Base-by-base conservation (phyloP, 2,113 vertebrate genomes). In the Neogale vison region DNA sequence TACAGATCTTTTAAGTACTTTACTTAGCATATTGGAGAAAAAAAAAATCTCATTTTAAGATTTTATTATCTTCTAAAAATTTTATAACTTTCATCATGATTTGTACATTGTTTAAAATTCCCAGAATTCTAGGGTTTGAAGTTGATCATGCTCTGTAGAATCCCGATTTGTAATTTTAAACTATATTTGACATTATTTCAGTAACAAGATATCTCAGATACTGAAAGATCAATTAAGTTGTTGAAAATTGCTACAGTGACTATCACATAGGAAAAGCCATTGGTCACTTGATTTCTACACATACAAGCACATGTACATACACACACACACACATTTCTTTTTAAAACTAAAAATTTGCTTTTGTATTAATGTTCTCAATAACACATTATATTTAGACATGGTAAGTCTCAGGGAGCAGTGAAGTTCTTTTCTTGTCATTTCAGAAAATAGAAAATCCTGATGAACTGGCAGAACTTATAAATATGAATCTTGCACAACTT, bases 401-500 rank as follows among this genome's bases (percentile, higher is more conserved):
- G 1, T 86, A 90, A 77, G 45, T 92, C 76, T 96, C 61, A 14
- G 34, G 61, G 65, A 65, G 23, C 31, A 83, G 36, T 92, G 67
- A 77, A 72, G 59, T 21, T 96, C 96, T 90, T 96, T 95, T 87
- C 95, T 97, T 81, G 52, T 98, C 29, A 88, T 83, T 98, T 99
- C 98, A 99, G 98, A 99, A 99, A 98, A 99, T 99, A 71, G 99
- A 99, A 98, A 99, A 99, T 97, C 99, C 99, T 82, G 99, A 99
- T 96, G 99, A 99, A 98, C 98, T 99, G 98, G 99, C 99, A 94
- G 99, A 99, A 98, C 98, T 99, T 96, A 99, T 99, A 97, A 99
- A 99, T 98, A 99, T 99, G 99, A 99, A 99, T 98, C 99, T 99
- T 97, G 99, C 99, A 50, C 99, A 99, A 98, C 99, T 99, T 95